Base-by-base conservation (phyloP, 1,140 invertebrate genomes). In the Gyrodactylus salaris region DNA sequence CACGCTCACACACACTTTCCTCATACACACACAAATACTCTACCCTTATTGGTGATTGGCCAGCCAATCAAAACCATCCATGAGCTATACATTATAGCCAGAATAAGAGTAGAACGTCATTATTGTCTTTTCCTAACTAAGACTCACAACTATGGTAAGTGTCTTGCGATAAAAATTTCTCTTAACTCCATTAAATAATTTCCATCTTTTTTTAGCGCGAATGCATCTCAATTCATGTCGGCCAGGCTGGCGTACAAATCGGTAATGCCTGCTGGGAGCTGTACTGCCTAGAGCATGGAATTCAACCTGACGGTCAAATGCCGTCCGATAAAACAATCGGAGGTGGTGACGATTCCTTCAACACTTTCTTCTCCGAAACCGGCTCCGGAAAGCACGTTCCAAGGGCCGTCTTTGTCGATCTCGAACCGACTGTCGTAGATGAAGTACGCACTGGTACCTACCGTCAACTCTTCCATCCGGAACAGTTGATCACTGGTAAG, bases 301-400 rank as follows among this genome's bases (percentile, higher is more conserved):
- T 91, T 78, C 87, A 89, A 79, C 88, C 88, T 70, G 87, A 90
- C 82, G 88, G 88, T 1, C 83, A 84, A 75, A 80, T 81, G 77
- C 79, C 79, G 25, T 75, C 76, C 68, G 78, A 79, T 70, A 77
- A 78, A 74, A 77, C 77, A 26, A 77, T 78, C 72, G 78, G 80
- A 21, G 85, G 85, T 20, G 86, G 71, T 20, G 26, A 26, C 23
- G 34, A 72, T 68, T 72, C 71, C 16, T 26, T 27, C 26, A 68
- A 72, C n/a, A 72, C 82, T 16, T 83, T 83, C 76, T 83, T 83
- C 78, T 79, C 79, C 24, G 82, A 83, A 73, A 84, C 83, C 2
- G 76, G 77, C 34, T 85, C 86, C 70, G 88, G 86, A 70, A 88
- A 88, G 78, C 87, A 88, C 79, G 87, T 88, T 21, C 87, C 87